phyloP scores from a whole-genome alignment of 2,888 invertebrate genomes.

The Clusia tigrina region DNA sequence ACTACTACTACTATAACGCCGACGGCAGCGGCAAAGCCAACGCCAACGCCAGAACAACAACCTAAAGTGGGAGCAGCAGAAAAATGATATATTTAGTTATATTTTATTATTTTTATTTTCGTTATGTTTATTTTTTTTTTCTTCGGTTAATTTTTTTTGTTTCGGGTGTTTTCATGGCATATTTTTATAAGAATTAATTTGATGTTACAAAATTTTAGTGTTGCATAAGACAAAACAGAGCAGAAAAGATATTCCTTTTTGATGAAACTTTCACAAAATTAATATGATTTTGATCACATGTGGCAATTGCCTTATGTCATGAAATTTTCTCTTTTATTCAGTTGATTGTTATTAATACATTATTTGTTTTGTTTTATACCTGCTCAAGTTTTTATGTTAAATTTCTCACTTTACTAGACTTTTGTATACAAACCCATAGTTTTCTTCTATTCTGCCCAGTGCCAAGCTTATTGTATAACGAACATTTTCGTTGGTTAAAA shows the following conservation, averaged over 20 bases:
- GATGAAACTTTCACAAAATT: too few species aligned
- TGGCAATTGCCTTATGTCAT: too few species aligned
- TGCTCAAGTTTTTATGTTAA: background rate
- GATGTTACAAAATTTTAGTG: background rate
- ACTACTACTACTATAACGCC: slow-evolving; percentile 23
- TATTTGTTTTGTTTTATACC: background rate
- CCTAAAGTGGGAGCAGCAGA: slow-evolving; percentile 28
- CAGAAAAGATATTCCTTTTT: too few species aligned
- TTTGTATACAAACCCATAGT: background rate
- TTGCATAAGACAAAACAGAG: too few species aligned
- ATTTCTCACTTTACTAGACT: background rate
- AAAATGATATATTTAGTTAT: slow-evolving; percentile 41
- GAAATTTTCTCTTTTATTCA: too few species aligned
- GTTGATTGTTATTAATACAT: too few species aligned
- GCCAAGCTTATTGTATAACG: background rate
- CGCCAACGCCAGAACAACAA: slow-evolving; percentile 11
- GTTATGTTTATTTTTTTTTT: background rate
- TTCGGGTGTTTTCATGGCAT: slow-evolving; percentile 37
- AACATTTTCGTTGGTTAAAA: slow-evolving; percentile 3
- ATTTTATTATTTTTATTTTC: slow-evolving; percentile 33
- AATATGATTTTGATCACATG: too few species aligned
- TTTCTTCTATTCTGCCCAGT: background rate
- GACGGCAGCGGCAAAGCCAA: slow-evolving; percentile 16
- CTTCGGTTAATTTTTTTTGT: slow-evolving; percentile 16
- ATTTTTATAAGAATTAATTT: background rate